Percentiles rank a stretch among this genome's conserved stretches.
Conservation (phyloP, 2,113 vertebrate genomes). For the Microcebus tavaratra region DNA sequence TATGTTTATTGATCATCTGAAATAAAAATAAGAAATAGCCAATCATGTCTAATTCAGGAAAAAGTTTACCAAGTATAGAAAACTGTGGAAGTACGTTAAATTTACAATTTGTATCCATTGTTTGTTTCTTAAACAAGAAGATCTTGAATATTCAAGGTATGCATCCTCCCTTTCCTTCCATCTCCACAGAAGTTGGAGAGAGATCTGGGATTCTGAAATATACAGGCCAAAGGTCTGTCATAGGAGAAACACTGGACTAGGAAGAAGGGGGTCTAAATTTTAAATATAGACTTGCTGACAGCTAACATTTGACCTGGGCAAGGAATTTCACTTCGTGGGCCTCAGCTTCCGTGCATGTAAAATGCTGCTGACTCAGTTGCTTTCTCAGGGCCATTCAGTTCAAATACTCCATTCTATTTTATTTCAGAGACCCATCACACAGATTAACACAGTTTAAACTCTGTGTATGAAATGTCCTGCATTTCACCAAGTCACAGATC, state of each 20-base stretch:
- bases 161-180: background rate
- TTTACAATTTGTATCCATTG: background rate
- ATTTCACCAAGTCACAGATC: background rate
- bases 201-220: background rate
- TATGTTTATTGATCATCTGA: background rate
- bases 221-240: background rate
- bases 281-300: background rate
- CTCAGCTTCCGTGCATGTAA: background rate
- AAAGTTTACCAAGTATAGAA: background rate
- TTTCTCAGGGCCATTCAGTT: background rate
- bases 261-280: background rate
- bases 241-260: background rate
- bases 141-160: background rate
- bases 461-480: background rate
- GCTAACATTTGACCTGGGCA: background rate
- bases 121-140: background rate
- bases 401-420: background rate
- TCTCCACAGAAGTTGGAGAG: background rate
- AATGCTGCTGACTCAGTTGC: background rate
- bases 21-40: background rate
- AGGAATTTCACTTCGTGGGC: background rate
- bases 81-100: background rate
- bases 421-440: background rate
- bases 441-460: background rate
- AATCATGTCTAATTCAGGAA: background rate